Evolutionary conservation across 1,140 invertebrate genomes (phyloP).

Genomic region (Aphidius ervi): DNA sequence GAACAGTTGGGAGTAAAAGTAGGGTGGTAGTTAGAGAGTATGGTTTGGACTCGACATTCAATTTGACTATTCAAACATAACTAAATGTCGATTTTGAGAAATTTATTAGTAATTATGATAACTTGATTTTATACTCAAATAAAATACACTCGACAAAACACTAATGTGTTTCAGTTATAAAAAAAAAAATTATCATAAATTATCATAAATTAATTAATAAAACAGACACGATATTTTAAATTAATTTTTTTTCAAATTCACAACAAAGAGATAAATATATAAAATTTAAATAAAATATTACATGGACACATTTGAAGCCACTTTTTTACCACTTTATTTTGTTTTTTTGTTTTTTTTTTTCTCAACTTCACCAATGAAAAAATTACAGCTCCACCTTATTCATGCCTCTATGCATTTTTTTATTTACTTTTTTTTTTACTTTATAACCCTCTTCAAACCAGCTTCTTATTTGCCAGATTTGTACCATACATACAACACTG

Average conservation of each 20-base stretch:
- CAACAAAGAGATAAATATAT: neutral
- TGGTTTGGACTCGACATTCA: neutral
- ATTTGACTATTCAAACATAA: constrained; percentile 13
- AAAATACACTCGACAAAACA: neutral
- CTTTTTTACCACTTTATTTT: constrained; percentile 12
- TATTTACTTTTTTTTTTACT: neutral
- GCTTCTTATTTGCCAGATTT: neutral
- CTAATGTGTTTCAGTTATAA: neutral
- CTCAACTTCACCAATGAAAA: constrained; percentile 1
- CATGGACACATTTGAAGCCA: neutral
- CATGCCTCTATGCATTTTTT: constrained; percentile 12
- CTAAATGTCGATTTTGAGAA: neutral
- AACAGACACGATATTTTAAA: no score
- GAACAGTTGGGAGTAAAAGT: neutral
- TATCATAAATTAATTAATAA: no score
- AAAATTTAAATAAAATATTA: neutral
- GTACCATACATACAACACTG: no score
- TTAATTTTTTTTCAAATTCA: no score
- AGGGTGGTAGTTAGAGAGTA: constrained; percentile 2
- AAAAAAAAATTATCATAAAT: no score
- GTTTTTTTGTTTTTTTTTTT: neutral
- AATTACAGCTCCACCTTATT: constrained; percentile 16
- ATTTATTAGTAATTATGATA: neutral
- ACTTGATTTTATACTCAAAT: neutral
- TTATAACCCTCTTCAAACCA: neutral